Base-by-base conservation (phyloP, 2,888 invertebrate genomes). In the Monopis laevigella region DNA sequence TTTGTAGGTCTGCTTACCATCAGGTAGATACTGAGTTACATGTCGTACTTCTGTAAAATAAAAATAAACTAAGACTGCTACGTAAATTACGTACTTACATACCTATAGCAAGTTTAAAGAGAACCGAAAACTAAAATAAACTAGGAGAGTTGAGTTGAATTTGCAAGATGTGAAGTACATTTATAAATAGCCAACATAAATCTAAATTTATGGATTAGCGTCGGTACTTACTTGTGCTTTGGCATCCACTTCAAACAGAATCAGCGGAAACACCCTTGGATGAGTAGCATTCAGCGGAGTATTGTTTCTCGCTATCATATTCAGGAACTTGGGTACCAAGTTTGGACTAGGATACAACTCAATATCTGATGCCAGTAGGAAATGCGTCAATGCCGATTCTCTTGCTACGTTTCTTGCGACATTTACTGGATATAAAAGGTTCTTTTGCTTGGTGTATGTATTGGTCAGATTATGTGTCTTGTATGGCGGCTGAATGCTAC, bases 341-440 rank as follows among this genome's bases (percentile, higher is more conserved):
- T 89, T 86, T 5, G 92, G 90, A 73, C 90, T 93, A 35, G 95
- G 95, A 68, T 95, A 95, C 43, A 96, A 84, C 66, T 96, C 95
- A 54, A 95, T 93, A 63, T 96, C 95, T 40, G 93, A 93, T 17
- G 93, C 88, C 42, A 95, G 82, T 28, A 95, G 84, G 63, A 86
- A 95, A 62, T 92, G 88, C 0, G 95, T 94, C 32, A 88, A 82
- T 0, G 93, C 90, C 19, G 88, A 84, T 54, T 92, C 92, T 34
- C 95, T 82, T 1, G 95, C 95, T n/a, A 94, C 84, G 65, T 95
- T 95, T 19, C 95, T 83, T 0, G 92, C 94, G 7, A 94, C 92
- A 66, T 96, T 96, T 43, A 96, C 92, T 2, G 95, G 95, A 63
- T 96, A 96, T 14, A 93, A 70, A 7, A 95, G 81, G 55, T 88